Evolutionary conservation across 2,797 vertebrate genomes (phyloP).

Genomic region (Silurus aristotelis): DNA sequence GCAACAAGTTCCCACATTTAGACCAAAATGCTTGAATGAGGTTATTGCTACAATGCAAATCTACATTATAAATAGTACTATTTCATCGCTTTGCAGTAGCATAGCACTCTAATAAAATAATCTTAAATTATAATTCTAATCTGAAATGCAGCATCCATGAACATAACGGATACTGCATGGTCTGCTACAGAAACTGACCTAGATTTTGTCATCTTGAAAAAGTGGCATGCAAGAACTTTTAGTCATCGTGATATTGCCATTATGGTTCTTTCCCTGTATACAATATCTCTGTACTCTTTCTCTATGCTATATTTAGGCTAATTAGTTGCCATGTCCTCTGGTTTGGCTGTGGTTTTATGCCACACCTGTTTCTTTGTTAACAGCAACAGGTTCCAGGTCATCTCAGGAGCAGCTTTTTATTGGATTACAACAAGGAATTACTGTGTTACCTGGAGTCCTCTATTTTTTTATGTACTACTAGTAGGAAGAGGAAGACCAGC

Average conservation of each 20-base stretch:
- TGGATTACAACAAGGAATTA: neutral
- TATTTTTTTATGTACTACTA: neutral
- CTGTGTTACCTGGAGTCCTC: neutral
- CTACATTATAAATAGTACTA: neutral
- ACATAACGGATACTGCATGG: neutral
- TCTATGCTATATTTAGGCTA: neutral
- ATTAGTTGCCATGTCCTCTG: neutral
- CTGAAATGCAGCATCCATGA: neutral
- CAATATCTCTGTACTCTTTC: neutral
- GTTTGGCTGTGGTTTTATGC: neutral
- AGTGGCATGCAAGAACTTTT: neutral
- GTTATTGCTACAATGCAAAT: neutral
- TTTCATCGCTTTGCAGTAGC: neutral
- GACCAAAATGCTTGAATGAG: neutral
- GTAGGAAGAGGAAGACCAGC: neutral
- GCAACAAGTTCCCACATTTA: neutral
- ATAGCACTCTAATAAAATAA: neutral
- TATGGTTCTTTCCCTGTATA: neutral
- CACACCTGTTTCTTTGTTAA: slow-evolving; percentile 14
- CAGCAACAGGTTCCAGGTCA: neutral
- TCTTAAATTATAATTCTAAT: neutral
- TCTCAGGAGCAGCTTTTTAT: slow-evolving; percentile 10
- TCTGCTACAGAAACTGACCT: neutral
- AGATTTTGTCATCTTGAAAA: neutral
- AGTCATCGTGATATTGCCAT: neutral